Evolutionary conservation across 2,888 invertebrate genomes (phyloP), one percentile per base, ranked within the genome.

Genomic region (Frankliniella fusca): DNA sequence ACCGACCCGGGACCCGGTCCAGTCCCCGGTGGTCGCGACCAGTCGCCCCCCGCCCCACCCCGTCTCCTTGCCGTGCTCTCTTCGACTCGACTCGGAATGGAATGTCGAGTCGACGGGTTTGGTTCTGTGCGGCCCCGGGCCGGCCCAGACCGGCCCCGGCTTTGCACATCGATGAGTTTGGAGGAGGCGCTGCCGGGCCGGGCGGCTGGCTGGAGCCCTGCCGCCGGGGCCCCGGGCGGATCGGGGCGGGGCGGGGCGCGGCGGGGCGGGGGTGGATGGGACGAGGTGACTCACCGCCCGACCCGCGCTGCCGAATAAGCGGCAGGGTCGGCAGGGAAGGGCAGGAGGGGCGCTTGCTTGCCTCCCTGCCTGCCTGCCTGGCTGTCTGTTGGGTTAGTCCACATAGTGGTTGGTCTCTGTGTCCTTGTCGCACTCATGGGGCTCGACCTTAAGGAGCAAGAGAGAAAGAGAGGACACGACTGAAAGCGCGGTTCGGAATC

Each of bases 111-210:
- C 7, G 61, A 20, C 15, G 11, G 61, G 61, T 11, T n/a, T 54
- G 54, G 54, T 54, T 18, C 54, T 18, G 3, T 12, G 15, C 8
- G 54, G 54, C 3, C 8, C 54, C 61, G 61, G 61, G 18, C n/a
- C 61, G 11, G 61, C 15, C 7, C 15, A 18, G 61, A 11, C 20
- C 54, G 54, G 54, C 61, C n/a, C 61, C 11, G 61, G 61, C n/a
- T 61, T 61, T 61, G 61, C 61, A 61, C 61, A 61, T 61, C 61
- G 61, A 61, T 61, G 61, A 20, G 61, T 61, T 18, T 61, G 61
- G 38, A 38, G 38, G 38, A 38, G 38, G 38, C 38, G 38, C 38
- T 38, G 38, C 38, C 38, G 5, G 2, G 38, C 38, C 38, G 38
- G 3, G 3, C 38, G 3, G 38, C 38, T 5, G 38, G 38, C 38